Base-by-base conservation (phyloP, 2,113 vertebrate genomes). In the Eclectus roratus region DNA sequence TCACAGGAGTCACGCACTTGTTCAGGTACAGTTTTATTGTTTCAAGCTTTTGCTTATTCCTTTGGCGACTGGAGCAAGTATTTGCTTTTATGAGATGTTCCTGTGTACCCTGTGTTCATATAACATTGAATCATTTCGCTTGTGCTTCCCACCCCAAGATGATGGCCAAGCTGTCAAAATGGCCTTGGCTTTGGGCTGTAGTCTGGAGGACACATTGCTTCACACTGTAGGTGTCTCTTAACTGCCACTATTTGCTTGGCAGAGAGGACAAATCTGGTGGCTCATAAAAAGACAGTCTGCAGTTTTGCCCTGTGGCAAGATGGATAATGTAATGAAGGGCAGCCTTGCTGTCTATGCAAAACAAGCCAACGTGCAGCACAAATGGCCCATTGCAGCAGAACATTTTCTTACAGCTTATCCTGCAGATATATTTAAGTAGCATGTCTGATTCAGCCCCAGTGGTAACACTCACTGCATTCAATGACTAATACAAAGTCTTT, bases 391-490 rank as follows among this genome's bases (percentile, higher is more conserved):
- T 95, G 79, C 60, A 89, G 37, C 44, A 76, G 49, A 78, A 93
- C 43, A 21, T 78, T 92, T 92, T 83, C 81, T 87, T 95, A 80
- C 41, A 83, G 15, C 47, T 91, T 74, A 41, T 92, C 79, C 89
- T 89, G 74, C 24, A 94, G 79, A 96, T 91, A 88, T 46, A 80
- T 94, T 91, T 91, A 77, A 93, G 80, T 72, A 39, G 58, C 50
- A 41, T 92, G 83, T 35, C 90, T 93, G 61, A 91, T 93, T 94
- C 66, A 83, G 80, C 69, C 74, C 28, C 79, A 53, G 25, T 74
- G 60, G 65, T 61, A 96, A 97, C 95, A 97, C 79, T 92, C 39
- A 29, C 46, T 79, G 85, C 91, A 94, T 94, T 96, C 88, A 97
- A 12, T 63, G 78, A 39, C 27, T 77, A 70, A 85, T 70, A 96